Evolutionary conservation across 2,888 invertebrate species (phyloP).

Genomic region (Cephonodes hylas): DNA sequence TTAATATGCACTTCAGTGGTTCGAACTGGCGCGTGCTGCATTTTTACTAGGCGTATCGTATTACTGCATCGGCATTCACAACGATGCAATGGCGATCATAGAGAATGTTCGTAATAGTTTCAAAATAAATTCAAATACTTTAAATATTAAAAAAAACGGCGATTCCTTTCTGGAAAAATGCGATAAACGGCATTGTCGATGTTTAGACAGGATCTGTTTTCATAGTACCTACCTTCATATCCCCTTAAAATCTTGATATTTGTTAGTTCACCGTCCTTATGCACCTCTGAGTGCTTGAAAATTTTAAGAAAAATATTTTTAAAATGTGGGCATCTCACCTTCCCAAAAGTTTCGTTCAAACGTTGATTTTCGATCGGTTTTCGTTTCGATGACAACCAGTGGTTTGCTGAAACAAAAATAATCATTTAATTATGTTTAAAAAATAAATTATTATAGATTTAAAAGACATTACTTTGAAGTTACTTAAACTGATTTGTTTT

Average conservation of each 20-base stretch:
- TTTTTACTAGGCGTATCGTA: slow-evolving; percentile 31
- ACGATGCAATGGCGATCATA: slow-evolving; percentile 31
- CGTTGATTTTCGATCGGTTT: slow-evolving; percentile 55
- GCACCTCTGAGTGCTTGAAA: neutral
- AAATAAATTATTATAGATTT: neutral
- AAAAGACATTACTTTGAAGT: neutral
- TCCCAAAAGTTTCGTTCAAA: slow-evolving; percentile 72
- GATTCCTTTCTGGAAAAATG: too few relatives aligned
- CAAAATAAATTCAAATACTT: neutral
- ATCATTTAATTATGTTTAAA: too few relatives aligned
- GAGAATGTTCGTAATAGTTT: neutral
- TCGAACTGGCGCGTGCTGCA: slow-evolving; percentile 25
- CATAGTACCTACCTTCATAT: too few relatives aligned
- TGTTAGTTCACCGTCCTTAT: too few relatives aligned
- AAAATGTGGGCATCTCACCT: slow-evolving; percentile 48
- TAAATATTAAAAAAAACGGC: too few relatives aligned
- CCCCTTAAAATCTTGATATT: too few relatives aligned
- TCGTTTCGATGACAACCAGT: slow-evolving; percentile 49
- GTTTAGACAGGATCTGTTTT: too few relatives aligned
- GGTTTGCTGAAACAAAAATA: slow-evolving; percentile 64
- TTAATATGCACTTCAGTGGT: slow-evolving; percentile 19
- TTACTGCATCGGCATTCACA: slow-evolving; percentile 39
- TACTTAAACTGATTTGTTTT: neutral
- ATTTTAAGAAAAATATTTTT: neutral
- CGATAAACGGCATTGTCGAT: too few relatives aligned